Conservation (phyloP, 92 coral and sea anemone genomes). For the Desmophyllum pertusum region DNA sequence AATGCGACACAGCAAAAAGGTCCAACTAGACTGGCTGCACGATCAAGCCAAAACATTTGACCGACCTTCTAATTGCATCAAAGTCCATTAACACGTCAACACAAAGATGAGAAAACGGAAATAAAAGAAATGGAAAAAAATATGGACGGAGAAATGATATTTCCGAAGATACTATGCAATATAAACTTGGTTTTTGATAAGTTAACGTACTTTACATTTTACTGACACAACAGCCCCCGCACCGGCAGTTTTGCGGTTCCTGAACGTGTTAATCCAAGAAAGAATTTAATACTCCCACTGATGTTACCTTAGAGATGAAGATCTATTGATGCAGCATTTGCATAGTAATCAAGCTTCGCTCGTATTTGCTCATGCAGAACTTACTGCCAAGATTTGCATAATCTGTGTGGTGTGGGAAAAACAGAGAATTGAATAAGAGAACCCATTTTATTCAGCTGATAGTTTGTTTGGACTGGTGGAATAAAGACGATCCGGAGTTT, state of each 20-base stretch:
- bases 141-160: not conserved
- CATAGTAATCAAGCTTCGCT: slow-evolving; percentile 11
- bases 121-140: not conserved
- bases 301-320: slow-evolving; percentile 1
- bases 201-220: not conserved
- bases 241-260: not conserved
- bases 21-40: not conserved
- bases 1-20: not conserved
- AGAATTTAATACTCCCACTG: not conserved
- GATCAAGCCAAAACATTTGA: not conserved
- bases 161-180: too few relatives aligned
- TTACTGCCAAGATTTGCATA: slow-evolving; percentile 32
- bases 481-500: not conserved
- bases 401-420: not conserved
- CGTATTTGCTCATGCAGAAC: slow-evolving; percentile 43
- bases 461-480: too few relatives aligned
- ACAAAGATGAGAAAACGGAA: not conserved
- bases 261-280: not conserved
- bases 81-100: not conserved
- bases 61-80: not conserved
- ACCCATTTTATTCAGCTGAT: not conserved
- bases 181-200: not conserved
- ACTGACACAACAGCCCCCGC: not conserved
- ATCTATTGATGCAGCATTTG: not conserved
- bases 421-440: not conserved